Conservation (phyloP, 2,797 vertebrate species). For the Pseudochirops corinnae region DNA sequence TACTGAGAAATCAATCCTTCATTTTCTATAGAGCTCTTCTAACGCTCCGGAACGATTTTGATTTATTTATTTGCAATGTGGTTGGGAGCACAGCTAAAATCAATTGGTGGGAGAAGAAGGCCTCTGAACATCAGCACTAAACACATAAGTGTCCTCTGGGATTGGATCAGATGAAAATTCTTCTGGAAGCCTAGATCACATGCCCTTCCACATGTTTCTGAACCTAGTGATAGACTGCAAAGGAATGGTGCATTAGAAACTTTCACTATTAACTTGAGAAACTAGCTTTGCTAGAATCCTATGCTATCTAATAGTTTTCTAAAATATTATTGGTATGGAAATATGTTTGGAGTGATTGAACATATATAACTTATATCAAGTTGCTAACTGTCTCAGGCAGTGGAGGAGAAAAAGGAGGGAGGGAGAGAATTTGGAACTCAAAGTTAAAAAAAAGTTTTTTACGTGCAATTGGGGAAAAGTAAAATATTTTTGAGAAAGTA, state of each 20-base stretch:
- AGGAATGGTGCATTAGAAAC: background rate
- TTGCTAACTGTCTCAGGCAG: background rate
- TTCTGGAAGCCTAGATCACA: conserved; percentile 1
- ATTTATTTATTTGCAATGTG: conserved; percentile 55
- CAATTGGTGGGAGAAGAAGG: conserved; percentile 4
- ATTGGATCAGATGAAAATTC: background rate
- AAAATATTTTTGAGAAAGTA: background rate
- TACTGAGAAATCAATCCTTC: conserved; percentile 28
- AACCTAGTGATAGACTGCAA: background rate
- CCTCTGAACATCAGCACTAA: background rate
- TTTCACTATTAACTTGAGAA: background rate
- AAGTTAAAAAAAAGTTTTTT: background rate
- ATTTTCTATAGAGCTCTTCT: background rate
- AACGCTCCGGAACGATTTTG: conserved; percentile 14
- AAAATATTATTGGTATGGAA: background rate
- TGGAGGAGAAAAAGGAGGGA: background rate
- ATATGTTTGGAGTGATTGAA: background rate
- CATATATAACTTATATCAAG: background rate
- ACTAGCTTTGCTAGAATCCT: background rate
- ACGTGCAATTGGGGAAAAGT: background rate
- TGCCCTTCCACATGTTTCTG: background rate
- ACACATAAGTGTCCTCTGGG: background rate
- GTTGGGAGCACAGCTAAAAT: conserved; percentile 43
- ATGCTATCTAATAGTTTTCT: background rate
- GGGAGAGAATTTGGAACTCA: background rate